phyloP scores from a whole-genome alignment of 2,888 invertebrate genomes.

The Caenorhabditis angaria region DNA sequence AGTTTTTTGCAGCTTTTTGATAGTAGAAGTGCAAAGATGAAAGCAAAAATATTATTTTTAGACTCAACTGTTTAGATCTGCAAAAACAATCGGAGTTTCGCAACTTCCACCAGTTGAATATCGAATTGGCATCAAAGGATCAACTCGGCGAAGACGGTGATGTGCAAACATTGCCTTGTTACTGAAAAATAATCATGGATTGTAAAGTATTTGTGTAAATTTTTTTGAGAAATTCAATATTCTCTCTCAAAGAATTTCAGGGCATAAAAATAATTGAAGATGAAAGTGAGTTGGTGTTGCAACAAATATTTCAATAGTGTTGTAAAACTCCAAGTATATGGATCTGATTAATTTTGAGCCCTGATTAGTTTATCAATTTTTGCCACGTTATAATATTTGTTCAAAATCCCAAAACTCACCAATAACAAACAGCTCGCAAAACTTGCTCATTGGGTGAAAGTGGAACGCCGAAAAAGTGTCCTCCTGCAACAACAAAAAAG shows the following conservation, averaged over 20 bases:
- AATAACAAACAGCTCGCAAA: slow-evolving; percentile 39
- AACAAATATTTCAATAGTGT: too few species aligned
- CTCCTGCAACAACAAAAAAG: slow-evolving; percentile 22
- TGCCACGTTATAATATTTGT: neutral
- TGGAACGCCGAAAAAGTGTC: slow-evolving; percentile 39
- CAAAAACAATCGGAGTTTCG: slow-evolving; percentile 8
- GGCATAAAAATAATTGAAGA: too few species aligned
- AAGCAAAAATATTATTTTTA: too few species aligned
- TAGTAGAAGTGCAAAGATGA: too few species aligned
- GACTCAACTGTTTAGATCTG: slow-evolving; percentile 7
- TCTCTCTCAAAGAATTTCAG: too few species aligned
- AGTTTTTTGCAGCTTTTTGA: too few species aligned
- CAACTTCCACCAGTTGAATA: slow-evolving; percentile 21
- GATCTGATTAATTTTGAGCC: too few species aligned
- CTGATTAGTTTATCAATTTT: too few species aligned
- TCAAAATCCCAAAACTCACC: slow-evolving; percentile 28
- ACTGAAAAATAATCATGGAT: slow-evolving; percentile 6
- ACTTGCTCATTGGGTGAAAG: slow-evolving; percentile 47
- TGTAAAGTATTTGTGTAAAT: neutral
- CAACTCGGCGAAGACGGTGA: slow-evolving; percentile 37
- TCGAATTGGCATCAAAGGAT: slow-evolving; percentile 44
- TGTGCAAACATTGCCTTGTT: slow-evolving; percentile 40
- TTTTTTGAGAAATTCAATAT: too few species aligned
- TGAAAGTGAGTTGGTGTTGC: too few species aligned
- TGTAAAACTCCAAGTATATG: too few species aligned